A percentile compares a stretch with the other conserved stretches of the same genome.
phyloP scores from a whole-genome alignment of 1,140 invertebrate species.

The Stenopsyche tienmushanensis region DNA sequence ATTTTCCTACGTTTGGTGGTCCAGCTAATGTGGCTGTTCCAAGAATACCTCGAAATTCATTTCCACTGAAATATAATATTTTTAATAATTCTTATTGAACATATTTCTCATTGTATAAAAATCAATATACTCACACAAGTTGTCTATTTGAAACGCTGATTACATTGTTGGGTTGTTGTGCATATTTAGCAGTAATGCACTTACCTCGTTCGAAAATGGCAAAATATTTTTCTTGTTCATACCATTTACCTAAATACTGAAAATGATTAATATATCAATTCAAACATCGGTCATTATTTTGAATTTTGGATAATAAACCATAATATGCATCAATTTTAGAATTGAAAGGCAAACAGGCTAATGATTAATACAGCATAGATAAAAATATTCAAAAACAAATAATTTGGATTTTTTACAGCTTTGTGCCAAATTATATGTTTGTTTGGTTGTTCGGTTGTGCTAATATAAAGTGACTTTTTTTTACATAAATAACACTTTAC shows the following conservation, averaged over 20 bases:
- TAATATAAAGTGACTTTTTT: too few species aligned
- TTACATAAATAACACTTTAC: too few species aligned
- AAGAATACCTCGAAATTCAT: neutral
- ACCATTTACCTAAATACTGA: slow-evolving; percentile 66
- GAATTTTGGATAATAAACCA: too few species aligned
- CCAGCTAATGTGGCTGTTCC: neutral
- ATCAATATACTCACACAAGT: neutral
- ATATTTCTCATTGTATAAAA: neutral
- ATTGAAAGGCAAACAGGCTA: too few species aligned
- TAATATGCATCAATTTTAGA: too few species aligned
- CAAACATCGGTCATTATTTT: too few species aligned
- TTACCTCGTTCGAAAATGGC: slow-evolving; percentile 16
- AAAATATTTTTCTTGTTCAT: slow-evolving; percentile 64
- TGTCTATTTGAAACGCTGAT: neutral
- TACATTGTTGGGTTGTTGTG: neutral
- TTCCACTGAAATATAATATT: neutral
- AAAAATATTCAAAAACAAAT: too few species aligned
- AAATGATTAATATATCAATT: too few species aligned
- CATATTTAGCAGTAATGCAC: neutral
- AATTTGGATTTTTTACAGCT: too few species aligned
- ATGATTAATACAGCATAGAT: too few species aligned
- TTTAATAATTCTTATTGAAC: neutral
- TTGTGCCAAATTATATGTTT: too few species aligned
- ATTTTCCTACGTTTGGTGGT: neutral
- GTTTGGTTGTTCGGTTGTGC: too few species aligned